A percentile compares a stretch with the other conserved stretches of the same genome.
These are phyloP conservation scores for Melanotaenia trifasciata DNA, from an alignment of 2,797 vertebrate species.

Conservation along the genomic window DNA sequence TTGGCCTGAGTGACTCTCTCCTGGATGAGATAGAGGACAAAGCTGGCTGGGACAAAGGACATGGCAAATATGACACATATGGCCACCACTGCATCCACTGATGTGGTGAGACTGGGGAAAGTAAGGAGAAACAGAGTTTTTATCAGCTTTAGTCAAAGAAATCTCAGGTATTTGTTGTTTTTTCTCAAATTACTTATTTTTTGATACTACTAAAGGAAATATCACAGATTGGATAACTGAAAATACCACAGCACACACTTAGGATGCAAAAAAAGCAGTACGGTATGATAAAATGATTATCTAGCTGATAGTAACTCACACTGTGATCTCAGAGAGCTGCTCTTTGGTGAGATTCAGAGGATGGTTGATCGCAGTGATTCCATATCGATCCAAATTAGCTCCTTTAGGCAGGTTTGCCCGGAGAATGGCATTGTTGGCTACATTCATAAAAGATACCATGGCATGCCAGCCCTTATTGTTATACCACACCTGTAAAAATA, in stretches of 20 bases:
- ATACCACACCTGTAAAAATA: slow-evolving; percentile 90
- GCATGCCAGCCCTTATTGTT: slow-evolving; percentile 98
- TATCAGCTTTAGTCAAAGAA: neutral
- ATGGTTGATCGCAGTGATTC: slow-evolving; percentile 92
- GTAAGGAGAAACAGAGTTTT: neutral
- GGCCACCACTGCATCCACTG: slow-evolving; percentile 91
- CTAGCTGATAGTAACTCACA: slow-evolving; percentile 81
- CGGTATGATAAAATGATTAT: neutral
- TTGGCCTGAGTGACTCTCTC: slow-evolving; percentile 94
- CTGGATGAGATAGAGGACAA: slow-evolving; percentile 94
- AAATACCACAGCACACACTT: too few relatives aligned
- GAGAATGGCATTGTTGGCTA: slow-evolving; percentile 93
- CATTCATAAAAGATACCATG: slow-evolving; percentile 92
- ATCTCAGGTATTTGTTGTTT: neutral
- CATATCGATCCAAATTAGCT: slow-evolving; percentile 85
- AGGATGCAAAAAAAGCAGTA: neutral
- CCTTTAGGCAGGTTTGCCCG: slow-evolving; percentile 85
- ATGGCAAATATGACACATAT: slow-evolving; percentile 96
- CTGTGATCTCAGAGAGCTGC: slow-evolving; percentile 94
- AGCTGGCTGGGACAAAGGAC: slow-evolving; percentile 96
- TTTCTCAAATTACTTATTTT: neutral
- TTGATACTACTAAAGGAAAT: neutral
- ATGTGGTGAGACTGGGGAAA: slow-evolving; percentile 87
- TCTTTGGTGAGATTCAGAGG: slow-evolving; percentile 95
- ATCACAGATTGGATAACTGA: too few relatives aligned